phyloP scores from a whole-genome alignment of 1,140 invertebrate genomes.

The Mamestra configurata region DNA sequence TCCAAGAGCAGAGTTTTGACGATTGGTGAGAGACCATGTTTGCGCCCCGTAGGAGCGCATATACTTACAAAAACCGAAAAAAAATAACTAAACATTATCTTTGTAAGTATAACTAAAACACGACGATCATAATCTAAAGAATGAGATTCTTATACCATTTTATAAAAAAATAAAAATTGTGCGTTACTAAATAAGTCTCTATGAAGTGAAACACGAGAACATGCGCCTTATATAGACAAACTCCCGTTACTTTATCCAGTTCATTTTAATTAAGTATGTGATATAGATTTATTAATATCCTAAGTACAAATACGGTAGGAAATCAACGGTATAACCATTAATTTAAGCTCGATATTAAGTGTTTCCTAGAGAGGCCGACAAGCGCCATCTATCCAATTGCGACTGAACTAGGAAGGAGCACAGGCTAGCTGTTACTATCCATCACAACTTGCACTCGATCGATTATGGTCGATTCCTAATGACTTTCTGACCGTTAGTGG shows the following conservation, averaged over 20 bases:
- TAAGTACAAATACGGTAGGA: slow-evolving; percentile 26
- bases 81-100: too few species aligned
- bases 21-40: too few species aligned
- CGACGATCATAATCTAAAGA: not conserved
- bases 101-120: not conserved
- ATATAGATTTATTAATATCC: slow-evolving; percentile 39
- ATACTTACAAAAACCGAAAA: too few species aligned
- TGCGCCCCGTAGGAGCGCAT: too few species aligned
- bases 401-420: slow-evolving; percentile 25
- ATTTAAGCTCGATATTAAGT: slow-evolving; percentile 13
- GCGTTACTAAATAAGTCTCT: not conserved
- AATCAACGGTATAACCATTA: slow-evolving; percentile 13
- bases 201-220: not conserved
- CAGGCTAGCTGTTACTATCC: not conserved
- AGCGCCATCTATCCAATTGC: slow-evolving; percentile 19
- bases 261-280: slow-evolving; percentile 27
- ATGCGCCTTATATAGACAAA: slow-evolving; percentile 7
- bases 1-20: too few species aligned
- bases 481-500: slow-evolving; percentile 6
- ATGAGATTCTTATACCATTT: not conserved
- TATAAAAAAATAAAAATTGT: not conserved
- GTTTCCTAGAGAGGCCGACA: slow-evolving; percentile 4
- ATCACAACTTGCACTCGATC: not conserved
- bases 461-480: slow-evolving; percentile 10
- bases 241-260: slow-evolving; percentile 9